Evolutionary conservation across 1,140 invertebrate genomes (phyloP).

Genomic region (Apis laboriosa): DNA sequence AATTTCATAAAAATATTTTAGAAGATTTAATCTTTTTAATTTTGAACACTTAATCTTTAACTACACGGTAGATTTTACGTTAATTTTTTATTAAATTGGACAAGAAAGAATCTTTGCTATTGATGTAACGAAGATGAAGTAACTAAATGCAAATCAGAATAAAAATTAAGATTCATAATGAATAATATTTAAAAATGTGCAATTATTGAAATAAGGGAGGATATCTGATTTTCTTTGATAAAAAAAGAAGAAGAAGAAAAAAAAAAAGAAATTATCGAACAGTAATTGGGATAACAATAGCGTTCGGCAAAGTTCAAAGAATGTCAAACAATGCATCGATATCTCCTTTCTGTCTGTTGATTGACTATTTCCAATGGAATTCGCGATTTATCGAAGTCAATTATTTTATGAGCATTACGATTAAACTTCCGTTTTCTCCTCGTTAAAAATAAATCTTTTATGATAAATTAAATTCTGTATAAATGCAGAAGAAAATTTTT

Average conservation of each 20-base stretch:
- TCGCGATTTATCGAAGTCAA: background rate
- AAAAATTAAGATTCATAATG: too few species aligned
- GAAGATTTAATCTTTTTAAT: background rate
- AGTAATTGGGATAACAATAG: background rate
- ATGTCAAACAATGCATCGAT: background rate
- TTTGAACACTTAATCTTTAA: too few species aligned
- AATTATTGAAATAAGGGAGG: too few species aligned
- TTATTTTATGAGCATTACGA: background rate
- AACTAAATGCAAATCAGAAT: too few species aligned
- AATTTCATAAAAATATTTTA: background rate
- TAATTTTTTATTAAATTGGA: too few species aligned
- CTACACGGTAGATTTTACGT: too few species aligned
- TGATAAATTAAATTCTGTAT: background rate
- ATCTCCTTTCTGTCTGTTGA: background rate
- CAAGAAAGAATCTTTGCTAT: too few species aligned
- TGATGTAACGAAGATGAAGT: too few species aligned
- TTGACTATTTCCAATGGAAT: background rate
- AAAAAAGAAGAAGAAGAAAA: too few species aligned
- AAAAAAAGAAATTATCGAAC: background rate
- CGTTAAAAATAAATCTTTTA: background rate
- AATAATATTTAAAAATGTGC: too few species aligned
- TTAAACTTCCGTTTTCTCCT: background rate
- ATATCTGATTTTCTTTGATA: too few species aligned
- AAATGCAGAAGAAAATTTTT: background rate
- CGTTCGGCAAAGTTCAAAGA: background rate